Conservation (phyloP, 2,113 vertebrate species). For the Pleuronectes platessa region DNA sequence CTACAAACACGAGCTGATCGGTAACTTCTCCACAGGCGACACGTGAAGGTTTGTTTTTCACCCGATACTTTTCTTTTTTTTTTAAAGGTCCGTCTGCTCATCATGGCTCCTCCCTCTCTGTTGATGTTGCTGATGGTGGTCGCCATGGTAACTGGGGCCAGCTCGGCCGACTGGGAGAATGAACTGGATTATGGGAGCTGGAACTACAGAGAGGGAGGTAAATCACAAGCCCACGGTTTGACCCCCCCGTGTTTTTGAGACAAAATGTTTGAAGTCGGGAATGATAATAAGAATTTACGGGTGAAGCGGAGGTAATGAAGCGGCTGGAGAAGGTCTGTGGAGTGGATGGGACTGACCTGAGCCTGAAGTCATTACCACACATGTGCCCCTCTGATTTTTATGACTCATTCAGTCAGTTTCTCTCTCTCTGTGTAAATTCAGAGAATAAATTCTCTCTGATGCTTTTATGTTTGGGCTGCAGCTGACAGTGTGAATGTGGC, state of each 20-base stretch:
- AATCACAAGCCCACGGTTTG: conserved; percentile 45
- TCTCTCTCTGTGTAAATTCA: conserved; percentile 5
- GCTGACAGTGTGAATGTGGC: conserved; percentile 82
- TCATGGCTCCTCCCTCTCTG: conserved; percentile 64
- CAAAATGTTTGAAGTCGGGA: conserved; percentile 32
- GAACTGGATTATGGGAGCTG: conserved; percentile 82
- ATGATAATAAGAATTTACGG: conserved; percentile 16
- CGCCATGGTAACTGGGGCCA: conserved; percentile 63
- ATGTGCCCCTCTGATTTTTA: conserved; percentile 4
- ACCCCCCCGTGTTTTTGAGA: conserved; percentile 24
- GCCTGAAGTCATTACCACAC: neutral
- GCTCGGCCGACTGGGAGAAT: conserved; percentile 67
- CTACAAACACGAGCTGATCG: neutral
- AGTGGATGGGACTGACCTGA: conserved; percentile 3
- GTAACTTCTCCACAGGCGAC: neutral
- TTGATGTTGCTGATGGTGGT: conserved; percentile 68
- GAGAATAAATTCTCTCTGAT: conserved; percentile 9
- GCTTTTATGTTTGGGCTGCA: conserved; percentile 56
- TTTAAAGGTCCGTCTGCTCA: neutral
- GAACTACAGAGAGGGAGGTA: conserved; percentile 88
- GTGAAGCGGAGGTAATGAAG: conserved; percentile 26
- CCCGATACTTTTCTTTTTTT: neutral
- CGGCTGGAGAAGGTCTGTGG: neutral
- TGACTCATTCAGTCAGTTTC: neutral
- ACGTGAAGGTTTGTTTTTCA: neutral